Percentiles rank a stretch among this genome's conserved stretches.
Evolutionary conservation across 1,140 invertebrate genomes (phyloP).

Genomic region (Metopolophium dirhodum): DNA sequence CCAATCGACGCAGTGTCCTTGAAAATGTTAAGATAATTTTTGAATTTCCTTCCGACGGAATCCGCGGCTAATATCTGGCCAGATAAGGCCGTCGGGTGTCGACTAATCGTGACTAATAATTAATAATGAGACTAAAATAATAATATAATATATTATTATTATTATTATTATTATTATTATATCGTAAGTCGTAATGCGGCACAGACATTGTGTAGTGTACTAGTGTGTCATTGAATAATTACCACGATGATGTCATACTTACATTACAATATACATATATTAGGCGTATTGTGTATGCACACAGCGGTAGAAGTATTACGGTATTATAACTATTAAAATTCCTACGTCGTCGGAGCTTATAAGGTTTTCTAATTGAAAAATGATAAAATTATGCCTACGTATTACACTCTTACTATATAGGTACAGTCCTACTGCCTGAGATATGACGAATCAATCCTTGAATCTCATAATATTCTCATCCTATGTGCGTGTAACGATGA

Average conservation of each 20-base stretch:
- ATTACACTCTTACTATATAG: background rate
- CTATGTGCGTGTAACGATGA: background rate
- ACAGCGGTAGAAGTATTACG: background rate
- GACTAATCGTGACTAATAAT: background rate
- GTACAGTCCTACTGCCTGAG: background rate
- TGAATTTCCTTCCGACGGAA: background rate
- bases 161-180: background rate
- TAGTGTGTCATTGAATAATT: conserved; percentile 40
- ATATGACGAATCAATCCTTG: background rate
- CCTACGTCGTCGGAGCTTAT: background rate
- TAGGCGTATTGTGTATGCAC: background rate
- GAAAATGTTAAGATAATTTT: background rate
- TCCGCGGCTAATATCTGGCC: background rate
- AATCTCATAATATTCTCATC: background rate
- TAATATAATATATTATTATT: background rate
- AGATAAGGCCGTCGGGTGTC: background rate
- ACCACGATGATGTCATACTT: conserved; percentile 42
- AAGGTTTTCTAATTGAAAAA: background rate
- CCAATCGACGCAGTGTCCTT: background rate
- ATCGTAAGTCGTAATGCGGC: background rate
- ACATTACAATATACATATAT: background rate
- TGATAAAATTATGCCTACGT: background rate
- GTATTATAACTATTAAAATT: background rate
- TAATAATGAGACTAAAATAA: background rate
- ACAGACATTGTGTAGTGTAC: background rate